Conservation (phyloP, 2,113 vertebrate genomes). For the Cyanocitta stelleri region DNA sequence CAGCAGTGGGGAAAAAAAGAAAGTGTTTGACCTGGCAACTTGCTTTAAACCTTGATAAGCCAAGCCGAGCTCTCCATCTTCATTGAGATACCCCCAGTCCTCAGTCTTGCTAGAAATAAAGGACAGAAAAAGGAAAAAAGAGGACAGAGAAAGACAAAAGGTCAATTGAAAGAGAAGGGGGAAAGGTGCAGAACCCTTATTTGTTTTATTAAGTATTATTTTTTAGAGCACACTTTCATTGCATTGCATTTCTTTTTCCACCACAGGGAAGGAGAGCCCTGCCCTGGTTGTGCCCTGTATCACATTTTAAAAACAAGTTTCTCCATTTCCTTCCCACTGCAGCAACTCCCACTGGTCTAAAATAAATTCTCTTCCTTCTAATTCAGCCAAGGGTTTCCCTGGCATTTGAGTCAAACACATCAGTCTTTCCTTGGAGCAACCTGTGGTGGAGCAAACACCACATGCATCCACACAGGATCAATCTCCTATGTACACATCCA, state of each 20-base stretch:
- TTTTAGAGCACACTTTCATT: background rate
- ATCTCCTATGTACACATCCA: background rate
- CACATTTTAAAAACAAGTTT: background rate
- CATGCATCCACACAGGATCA: background rate
- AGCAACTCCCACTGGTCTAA: background rate
- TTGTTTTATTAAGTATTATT: background rate
- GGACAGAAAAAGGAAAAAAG: conserved; percentile 56
- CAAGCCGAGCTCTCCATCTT: conserved; percentile 93
- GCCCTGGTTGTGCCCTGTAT: accelerated
- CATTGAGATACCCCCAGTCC: conserved; percentile 90
- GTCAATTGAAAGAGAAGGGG: background rate
- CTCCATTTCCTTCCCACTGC: background rate
- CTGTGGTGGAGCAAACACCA: background rate
- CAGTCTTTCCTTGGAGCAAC: background rate
- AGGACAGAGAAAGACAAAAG: conserved; percentile 55
- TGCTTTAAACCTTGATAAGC: conserved; percentile 94
- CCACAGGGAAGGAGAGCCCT: background rate
- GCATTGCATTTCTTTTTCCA: background rate
- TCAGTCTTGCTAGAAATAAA: conserved; percentile 83
- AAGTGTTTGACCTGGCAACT: conserved; percentile 85
- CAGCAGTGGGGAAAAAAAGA: background rate
- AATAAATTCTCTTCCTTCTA: background rate
- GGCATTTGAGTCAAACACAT: background rate
- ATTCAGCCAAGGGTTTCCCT: background rate
- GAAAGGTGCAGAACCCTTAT: background rate